Evolutionary conservation across 2,797 vertebrate genomes (phyloP).

Genomic region (Manis crassicaudata): DNA sequence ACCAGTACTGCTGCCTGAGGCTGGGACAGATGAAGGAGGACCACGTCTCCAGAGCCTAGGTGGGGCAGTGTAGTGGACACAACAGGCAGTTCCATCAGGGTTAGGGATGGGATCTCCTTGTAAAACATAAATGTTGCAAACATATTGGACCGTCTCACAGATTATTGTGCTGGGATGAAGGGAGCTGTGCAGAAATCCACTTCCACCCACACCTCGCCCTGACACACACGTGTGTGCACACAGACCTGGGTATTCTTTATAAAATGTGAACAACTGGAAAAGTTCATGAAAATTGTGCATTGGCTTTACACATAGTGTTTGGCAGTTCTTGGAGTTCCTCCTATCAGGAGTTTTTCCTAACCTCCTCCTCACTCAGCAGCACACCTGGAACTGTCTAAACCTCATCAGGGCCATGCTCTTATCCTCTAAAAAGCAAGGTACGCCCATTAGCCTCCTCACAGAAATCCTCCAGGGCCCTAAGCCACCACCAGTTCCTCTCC

Average conservation of each 20-base stretch:
- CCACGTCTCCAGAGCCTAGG: neutral
- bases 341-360: neutral
- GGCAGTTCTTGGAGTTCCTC: neutral
- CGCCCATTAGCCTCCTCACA: neutral
- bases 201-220: neutral
- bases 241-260: neutral
- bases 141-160: neutral
- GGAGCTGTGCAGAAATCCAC: slow-evolving; percentile 4
- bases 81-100: neutral
- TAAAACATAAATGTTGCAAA: slow-evolving; percentile 18
- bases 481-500: neutral
- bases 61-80: neutral
- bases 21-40: neutral
- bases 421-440: neutral
- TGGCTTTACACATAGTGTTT: neutral
- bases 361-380: neutral
- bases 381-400: neutral
- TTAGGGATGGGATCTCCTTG: neutral
- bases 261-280: slow-evolving; percentile 1
- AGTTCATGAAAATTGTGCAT: neutral
- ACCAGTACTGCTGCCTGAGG: neutral
- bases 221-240: neutral
- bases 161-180: neutral
- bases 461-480: neutral
- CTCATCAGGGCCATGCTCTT: neutral